Evolutionary conservation across 1,140 invertebrate genomes (phyloP).

Genomic region (Micrasema minimum): DNA sequence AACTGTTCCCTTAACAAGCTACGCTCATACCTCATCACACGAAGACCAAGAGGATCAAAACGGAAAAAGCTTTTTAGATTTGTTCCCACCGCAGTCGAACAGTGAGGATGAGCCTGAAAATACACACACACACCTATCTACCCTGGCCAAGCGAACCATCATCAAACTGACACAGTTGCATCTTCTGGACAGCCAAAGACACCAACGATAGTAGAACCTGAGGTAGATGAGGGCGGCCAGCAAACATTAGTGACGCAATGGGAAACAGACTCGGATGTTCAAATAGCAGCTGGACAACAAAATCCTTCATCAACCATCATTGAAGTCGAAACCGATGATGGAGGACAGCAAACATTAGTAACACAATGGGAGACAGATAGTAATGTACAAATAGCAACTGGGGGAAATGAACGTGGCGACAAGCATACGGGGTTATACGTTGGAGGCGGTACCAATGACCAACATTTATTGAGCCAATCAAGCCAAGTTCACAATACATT

Average conservation of each 20-base stretch:
- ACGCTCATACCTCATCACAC: background rate
- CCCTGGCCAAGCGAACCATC: background rate
- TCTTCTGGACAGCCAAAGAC: background rate
- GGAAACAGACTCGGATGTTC: background rate
- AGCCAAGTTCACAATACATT: too few relatives aligned
- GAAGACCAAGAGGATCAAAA: background rate
- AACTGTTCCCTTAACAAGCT: conserved; percentile 1
- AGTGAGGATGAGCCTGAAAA: background rate
- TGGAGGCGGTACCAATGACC: background rate
- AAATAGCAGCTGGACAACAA: background rate
- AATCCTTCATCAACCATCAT: background rate
- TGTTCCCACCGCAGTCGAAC: background rate
- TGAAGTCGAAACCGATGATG: conserved; percentile 7
- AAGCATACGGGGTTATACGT: background rate
- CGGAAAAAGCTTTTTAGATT: conserved; percentile 27
- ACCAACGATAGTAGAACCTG: conserved; percentile 6
- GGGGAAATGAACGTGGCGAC: too few relatives aligned
- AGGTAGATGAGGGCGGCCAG: conserved; percentile 8
- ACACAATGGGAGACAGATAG: conserved; percentile 7
- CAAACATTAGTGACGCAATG: conserved; percentile 24
- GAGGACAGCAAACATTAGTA: conserved; percentile 19
- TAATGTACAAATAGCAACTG: background rate
- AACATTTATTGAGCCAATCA: too few relatives aligned
- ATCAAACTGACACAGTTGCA: background rate
- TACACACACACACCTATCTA: background rate